Conservation (phyloP, 2,888 invertebrate species). For the Agonopterix subpropinquella region DNA sequence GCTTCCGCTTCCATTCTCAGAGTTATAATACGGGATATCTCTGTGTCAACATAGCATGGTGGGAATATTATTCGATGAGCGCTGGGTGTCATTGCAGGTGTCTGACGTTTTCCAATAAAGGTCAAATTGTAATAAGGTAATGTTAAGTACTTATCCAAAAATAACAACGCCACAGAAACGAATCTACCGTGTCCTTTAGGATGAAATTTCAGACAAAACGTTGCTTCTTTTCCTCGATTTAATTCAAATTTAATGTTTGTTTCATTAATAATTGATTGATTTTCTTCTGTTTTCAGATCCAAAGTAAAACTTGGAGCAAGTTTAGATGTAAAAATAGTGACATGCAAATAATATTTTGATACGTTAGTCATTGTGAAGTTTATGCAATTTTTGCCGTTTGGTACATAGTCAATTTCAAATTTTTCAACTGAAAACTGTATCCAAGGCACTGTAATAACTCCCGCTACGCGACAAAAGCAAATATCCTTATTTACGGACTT, state of each 20-base stretch:
- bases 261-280: constrained; percentile 34
- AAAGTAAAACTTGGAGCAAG: constrained; percentile 49
- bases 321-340: constrained; percentile 49
- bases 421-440: constrained; percentile 49
- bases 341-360: constrained; percentile 48
- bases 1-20: constrained; percentile 38
- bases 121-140: constrained; percentile 58
- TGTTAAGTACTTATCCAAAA: constrained; percentile 53
- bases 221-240: constrained; percentile 25
- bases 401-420: constrained; percentile 49
- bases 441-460: constrained; percentile 63
- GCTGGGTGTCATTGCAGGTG: constrained; percentile 42
- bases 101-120: constrained; percentile 47
- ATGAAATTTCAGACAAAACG: constrained; percentile 45
- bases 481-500: constrained; percentile 53
- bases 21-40: constrained; percentile 28
- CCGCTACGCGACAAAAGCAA: constrained; percentile 47
- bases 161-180: constrained; percentile 48
- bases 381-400: constrained; percentile 30
- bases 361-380: constrained; percentile 58
- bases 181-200: constrained; percentile 54
- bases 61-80: constrained; percentile 50
- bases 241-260: constrained; percentile 52
- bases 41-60: constrained; percentile 39
- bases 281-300: constrained; percentile 32